phyloP scores from a whole-genome alignment of 92 coral and sea anemone genomes.

The Epizoanthus scotinus region DNA sequence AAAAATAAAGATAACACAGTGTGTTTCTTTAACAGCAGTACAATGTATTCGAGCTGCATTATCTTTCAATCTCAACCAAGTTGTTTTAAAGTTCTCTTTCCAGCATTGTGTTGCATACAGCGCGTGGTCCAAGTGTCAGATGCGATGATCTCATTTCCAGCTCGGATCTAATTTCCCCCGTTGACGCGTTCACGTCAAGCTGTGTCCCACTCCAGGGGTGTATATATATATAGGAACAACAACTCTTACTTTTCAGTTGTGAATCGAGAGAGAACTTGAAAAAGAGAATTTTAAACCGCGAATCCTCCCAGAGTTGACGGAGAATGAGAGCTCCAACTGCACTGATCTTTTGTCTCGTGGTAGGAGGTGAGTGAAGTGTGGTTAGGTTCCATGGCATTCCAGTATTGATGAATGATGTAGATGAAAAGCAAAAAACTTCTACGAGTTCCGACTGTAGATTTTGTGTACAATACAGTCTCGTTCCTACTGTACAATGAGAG shows the following conservation, averaged over 20 bases:
- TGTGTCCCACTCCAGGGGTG: not conserved
- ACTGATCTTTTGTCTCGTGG: not conserved
- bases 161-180: conserved; percentile 19
- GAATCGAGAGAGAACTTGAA: not conserved
- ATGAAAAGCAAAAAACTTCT: not conserved
- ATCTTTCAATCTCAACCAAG: not conserved
- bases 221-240: conserved; percentile 17
- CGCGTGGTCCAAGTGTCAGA: not conserved
- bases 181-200: conserved; percentile 25
- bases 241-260: not conserved
- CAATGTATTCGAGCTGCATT: too few relatives aligned
- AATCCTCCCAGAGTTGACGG: not conserved
- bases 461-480: not conserved
- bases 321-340: conserved; percentile 11
- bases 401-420: too few relatives aligned
- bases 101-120: conserved; percentile 31
- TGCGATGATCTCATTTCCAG: conserved; percentile 13
- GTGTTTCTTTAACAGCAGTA: too few relatives aligned
- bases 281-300: not conserved
- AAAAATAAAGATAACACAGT: too few relatives aligned
- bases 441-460: not conserved
- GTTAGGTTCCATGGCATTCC: not conserved
- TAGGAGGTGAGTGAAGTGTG: not conserved
- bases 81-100: not conserved
- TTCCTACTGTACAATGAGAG: too few relatives aligned